Percentiles rank a stretch among this genome's conserved stretches.
phyloP scores from a whole-genome alignment of 2,797 vertebrate species.

The Cossypha caffra region DNA sequence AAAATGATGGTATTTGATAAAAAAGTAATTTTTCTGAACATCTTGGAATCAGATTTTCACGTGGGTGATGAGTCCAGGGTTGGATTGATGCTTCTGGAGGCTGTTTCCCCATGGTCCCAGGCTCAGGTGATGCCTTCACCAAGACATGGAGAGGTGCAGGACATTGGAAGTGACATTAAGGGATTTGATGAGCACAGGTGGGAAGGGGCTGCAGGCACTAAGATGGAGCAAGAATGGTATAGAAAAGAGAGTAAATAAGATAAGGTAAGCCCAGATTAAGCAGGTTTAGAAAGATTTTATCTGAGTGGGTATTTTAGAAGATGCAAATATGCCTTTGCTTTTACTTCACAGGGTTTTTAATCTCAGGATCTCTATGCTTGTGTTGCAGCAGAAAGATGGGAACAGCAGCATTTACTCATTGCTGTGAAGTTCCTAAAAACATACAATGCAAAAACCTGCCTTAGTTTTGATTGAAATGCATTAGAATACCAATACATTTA shows the following conservation, averaged over 20 bases:
- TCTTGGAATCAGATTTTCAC: not conserved
- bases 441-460: not conserved
- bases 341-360: not conserved
- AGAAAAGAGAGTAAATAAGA: not conserved
- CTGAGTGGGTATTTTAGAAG: not conserved
- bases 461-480: not conserved
- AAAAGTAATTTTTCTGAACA: not conserved
- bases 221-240: not conserved
- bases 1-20: not conserved
- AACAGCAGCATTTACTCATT: not conserved
- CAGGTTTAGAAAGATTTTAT: not conserved
- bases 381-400: not conserved
- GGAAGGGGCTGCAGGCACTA: not conserved
- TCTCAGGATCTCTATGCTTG: not conserved
- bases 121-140: not conserved
- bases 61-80: not conserved
- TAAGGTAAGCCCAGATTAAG: not conserved
- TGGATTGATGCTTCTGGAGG: accelerated
- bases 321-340: not conserved
- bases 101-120: not conserved
- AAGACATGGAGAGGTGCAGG: not conserved
- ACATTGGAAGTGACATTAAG: not conserved
- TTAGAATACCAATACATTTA: not conserved
- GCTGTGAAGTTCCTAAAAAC: not conserved
- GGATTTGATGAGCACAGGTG: not conserved